Base-by-base conservation (phyloP, 2,113 vertebrate genomes). In the Lepisosteus osseus region DNA sequence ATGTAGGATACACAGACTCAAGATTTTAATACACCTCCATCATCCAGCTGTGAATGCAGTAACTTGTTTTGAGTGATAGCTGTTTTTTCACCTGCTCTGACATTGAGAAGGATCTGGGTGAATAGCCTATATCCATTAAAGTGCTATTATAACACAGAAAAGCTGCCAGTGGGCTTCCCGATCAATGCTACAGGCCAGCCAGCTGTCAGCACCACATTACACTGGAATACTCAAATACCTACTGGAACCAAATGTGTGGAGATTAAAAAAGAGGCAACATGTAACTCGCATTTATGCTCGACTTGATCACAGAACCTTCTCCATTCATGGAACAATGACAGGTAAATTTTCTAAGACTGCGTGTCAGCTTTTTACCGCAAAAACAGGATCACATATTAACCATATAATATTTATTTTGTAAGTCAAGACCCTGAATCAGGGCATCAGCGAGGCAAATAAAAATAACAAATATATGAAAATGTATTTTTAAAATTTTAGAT, bases 131-230 rank as follows among this genome's bases (percentile, higher is more conserved):
- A 94, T 90, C 92, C 91, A 94, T 94, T 94, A 94, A 91, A 91
- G 91, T 89, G 91, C 90, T 94, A 94, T 94, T 94, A 92, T 88
- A 92, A 92, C 92, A 93, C 90, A 89, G 91, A 94, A 87, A 91
- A 90, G 86, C 93, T 93, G 92, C 90, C 85, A 92, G 92, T 91
- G 91, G 89, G 92, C 93, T 91, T 92, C 88, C 92, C 95, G 94
- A 94, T 95, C 94, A 94, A 95, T 94, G 93, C 91, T 91, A 92
- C 91, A 88, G 93, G 92, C 90, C 92, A 93, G 92, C 90, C 91
- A 93, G 87, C 94, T 94, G 76, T 78, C 79, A 80, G 11, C 71
- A 7, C 13, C 65, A 67, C 73, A 61, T 64, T 64, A 29, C 62
- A 42, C 8, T 7, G 62, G 15, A 41, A 42, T 40, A 41, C 62